Evolutionary conservation across 2,888 invertebrate species (phyloP).

Genomic region (Diarsia mendica): DNA sequence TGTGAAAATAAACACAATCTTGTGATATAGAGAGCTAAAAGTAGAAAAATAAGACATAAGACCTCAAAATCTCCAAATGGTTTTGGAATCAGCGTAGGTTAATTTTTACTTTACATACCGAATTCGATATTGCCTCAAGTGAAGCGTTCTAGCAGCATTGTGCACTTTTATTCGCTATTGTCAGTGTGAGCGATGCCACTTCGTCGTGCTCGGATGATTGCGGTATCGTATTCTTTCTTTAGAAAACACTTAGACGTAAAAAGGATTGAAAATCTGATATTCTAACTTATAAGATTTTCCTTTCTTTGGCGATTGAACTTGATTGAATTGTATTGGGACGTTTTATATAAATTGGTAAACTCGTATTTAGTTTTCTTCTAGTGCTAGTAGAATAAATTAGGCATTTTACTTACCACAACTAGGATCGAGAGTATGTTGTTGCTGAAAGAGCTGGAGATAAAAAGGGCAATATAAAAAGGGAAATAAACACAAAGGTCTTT

Average conservation of each 20-base stretch:
- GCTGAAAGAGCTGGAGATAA: too few relatives aligned
- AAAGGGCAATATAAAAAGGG: too few relatives aligned
- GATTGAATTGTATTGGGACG: slow-evolving; percentile 3
- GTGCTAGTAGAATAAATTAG: too few relatives aligned
- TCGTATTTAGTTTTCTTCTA: neutral
- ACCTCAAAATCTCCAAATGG: too few relatives aligned
- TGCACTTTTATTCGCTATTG: slow-evolving; percentile 82
- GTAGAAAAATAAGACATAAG: too few relatives aligned
- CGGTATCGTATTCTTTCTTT: slow-evolving; percentile 74
- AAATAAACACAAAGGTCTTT: too few relatives aligned
- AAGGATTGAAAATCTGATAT: slow-evolving; percentile 60
- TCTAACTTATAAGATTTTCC: slow-evolving; percentile 43
- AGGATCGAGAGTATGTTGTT: neutral
- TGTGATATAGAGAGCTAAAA: too few relatives aligned
- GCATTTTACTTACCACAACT: neutral
- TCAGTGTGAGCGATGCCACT: slow-evolving; percentile 77
- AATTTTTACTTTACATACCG: too few relatives aligned
- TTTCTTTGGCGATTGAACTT: slow-evolving; percentile 14
- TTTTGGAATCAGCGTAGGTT: too few relatives aligned
- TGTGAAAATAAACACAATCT: too few relatives aligned
- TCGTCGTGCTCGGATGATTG: slow-evolving; percentile 73
- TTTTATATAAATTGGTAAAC: neutral
- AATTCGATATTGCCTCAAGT: slow-evolving; percentile 84
- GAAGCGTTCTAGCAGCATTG: slow-evolving; percentile 77
- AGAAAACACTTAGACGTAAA: slow-evolving; percentile 62